Evolutionary conservation across 2,888 invertebrate species (phyloP), one percentile per base, ranked within the genome.

Genomic region (Perdita meconis): DNA sequence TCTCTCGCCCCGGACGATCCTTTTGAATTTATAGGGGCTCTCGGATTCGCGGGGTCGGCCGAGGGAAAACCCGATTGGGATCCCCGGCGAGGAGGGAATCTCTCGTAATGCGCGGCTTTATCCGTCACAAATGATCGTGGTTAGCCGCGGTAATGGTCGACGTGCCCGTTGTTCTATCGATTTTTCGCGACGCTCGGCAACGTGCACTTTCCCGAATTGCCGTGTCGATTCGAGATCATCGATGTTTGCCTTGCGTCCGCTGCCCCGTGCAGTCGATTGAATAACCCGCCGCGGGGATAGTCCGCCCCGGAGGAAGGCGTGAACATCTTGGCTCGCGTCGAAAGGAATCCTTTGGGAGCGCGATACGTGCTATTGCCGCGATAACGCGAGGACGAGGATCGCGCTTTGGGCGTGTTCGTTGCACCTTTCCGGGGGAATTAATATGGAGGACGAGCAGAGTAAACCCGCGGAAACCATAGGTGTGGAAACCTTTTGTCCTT

Each of bases 21-120:
- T 70, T 57, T n/a, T 36, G 75, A 78, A 78, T 78, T 78, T 78
- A 70, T 75, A 78, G 78, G 78, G 61, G 47, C 78, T 47, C 61
- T 10, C 77, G 78, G 67, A 78, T 77, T 66, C 71, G 71, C 56
- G 16, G 72, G 44, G 19, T 57, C 67, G 66, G 72, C 67, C 72
- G 76, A 6, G 51, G 42, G 76, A 13, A 42, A 36, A 19, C 10
- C 57, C 76, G 78, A 78, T 77, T 67, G 78, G 72, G 76, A 77
- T 64, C 55, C 64, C 10, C 36, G 5, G 50, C 56, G 26, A 50
- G 64, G n/a, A n/a, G n/a, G n/a, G 57, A 51, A 64, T 60, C 53
- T 56, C 6, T 53, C 65, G 60, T 78, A 74, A 78, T 63, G 66
- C 57, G 63, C 60, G 67, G 50, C 63, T 77, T 79, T 77, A 79